Evolutionary conservation across 1,140 invertebrate genomes (phyloP).

Genomic region (Mamestra configurata): DNA sequence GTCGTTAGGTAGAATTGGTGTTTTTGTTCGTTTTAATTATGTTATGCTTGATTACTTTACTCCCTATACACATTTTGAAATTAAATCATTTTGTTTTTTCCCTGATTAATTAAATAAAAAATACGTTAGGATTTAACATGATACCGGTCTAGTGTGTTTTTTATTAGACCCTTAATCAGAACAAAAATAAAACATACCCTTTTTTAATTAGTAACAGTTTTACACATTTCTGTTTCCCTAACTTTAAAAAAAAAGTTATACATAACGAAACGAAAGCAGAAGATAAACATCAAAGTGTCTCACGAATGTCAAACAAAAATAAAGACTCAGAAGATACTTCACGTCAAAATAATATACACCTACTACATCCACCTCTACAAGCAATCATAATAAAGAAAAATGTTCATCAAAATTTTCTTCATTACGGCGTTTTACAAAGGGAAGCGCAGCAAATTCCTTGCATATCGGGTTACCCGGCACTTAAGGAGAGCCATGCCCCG

Average conservation of each 20-base stretch:
- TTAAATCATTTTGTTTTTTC: background rate
- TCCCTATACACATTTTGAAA: background rate
- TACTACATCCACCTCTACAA: background rate
- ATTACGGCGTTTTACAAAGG: slow-evolving; percentile 32
- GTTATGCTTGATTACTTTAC: slow-evolving; percentile 17
- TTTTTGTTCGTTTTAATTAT: slow-evolving; percentile 23
- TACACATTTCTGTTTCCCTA: no score
- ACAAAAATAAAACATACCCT: no score
- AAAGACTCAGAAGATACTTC: background rate
- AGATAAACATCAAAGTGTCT: no score
- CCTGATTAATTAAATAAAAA: background rate
- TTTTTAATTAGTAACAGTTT: no score
- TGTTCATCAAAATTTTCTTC: slow-evolving; percentile 37
- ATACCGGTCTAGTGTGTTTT: no score
- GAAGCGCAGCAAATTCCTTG: slow-evolving; percentile 23
- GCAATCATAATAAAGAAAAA: slow-evolving; percentile 23
- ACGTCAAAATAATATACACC: background rate
- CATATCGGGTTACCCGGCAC: slow-evolving; percentile 43
- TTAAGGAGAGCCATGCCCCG: slow-evolving; percentile 31
- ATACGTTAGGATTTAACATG: no score
- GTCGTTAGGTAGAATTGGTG: slow-evolving; percentile 14
- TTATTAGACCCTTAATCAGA: no score
- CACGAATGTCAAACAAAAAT: background rate
- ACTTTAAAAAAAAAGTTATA: no score
- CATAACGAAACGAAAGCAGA: no score